Base-by-base conservation (phyloP, 2,797 vertebrate species). In the Harpagifer antarcticus region DNA sequence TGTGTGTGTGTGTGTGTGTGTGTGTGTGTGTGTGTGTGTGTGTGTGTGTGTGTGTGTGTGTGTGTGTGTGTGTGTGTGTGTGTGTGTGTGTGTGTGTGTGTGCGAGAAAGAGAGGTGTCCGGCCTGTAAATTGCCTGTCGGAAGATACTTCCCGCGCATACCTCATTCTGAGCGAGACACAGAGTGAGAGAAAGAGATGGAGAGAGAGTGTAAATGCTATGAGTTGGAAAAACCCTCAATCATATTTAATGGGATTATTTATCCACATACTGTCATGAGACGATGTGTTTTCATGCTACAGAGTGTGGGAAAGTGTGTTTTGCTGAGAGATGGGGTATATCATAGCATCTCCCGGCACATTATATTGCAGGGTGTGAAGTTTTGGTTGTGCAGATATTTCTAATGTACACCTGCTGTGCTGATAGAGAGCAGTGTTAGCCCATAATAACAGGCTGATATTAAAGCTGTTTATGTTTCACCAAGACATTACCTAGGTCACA, bases 231-330 rank as follows among this genome's bases (percentile, higher is more conserved):
- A 93, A 89, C 80, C 86, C 79, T 91, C 86, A 91, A 87, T 94
- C 86, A 89, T 78, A 91, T 93, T 88, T 90, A 92, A 94, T 88
- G 90, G 86, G 84, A 91, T 89, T 88, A 91, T 95, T 93, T 91
- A 92, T 90, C 84, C 86, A 89, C 81, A 84, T 69, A 86, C 79
- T 91, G 85, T 91, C 88, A 91, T 81, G 71, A 90, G 77, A 83
- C 59, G 27, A 66, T 59, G 82, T 77, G 76, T 72, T 74, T 69
- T 84, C 60, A 86, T 61, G 76, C 70, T 45, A 71, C 69, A 61
- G 68, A 74, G 78, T 78, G 82, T 57, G 64, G 68, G 83, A 86
- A 76, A 77, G 82, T 85, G 82, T 76, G 74, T 81, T 79, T 67
- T 77, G 42, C 79, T 60, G 82, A 77, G 85, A 81, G 85, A 85